These are phyloP conservation scores for Trinorchestia longiramus DNA, from an alignment of 1,140 invertebrate genomes.

Conservation along the genomic window DNA sequence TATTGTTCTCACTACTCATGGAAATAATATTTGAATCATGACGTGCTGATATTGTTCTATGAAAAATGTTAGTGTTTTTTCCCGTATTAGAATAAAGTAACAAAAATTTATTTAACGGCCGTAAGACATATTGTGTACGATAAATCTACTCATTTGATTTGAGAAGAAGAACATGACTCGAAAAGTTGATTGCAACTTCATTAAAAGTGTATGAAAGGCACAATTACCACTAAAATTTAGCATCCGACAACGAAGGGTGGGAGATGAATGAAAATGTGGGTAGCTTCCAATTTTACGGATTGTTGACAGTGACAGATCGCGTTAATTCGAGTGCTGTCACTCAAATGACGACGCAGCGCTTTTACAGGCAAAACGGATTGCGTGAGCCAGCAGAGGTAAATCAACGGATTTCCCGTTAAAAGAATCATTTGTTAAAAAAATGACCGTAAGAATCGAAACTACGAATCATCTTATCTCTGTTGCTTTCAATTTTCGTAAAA, in stretches of 20 bases:
- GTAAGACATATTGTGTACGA: too few relatives aligned
- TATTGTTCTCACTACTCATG: too few relatives aligned
- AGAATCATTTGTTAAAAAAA: background rate
- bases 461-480: background rate
- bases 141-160: background rate
- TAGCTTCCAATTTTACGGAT: background rate
- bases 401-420: background rate
- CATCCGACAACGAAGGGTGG: background rate
- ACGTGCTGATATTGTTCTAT: too few relatives aligned
- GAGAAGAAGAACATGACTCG: background rate
- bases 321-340: background rate
- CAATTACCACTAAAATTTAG: background rate
- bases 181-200: background rate
- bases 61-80: too few relatives aligned
- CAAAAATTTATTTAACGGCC: too few relatives aligned
- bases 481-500: background rate
- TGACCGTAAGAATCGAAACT: background rate
- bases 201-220: background rate
- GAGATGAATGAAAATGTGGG: background rate
- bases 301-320: background rate
- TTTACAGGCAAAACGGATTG: background rate
- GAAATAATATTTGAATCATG: too few relatives aligned
- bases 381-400: background rate
- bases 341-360: background rate
- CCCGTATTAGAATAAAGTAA: too few relatives aligned